A percentile compares a stretch with the other conserved stretches of the same genome.
phyloP scores from a whole-genome alignment of 2,797 vertebrate species.

The Lutjanus argentimaculatus region DNA sequence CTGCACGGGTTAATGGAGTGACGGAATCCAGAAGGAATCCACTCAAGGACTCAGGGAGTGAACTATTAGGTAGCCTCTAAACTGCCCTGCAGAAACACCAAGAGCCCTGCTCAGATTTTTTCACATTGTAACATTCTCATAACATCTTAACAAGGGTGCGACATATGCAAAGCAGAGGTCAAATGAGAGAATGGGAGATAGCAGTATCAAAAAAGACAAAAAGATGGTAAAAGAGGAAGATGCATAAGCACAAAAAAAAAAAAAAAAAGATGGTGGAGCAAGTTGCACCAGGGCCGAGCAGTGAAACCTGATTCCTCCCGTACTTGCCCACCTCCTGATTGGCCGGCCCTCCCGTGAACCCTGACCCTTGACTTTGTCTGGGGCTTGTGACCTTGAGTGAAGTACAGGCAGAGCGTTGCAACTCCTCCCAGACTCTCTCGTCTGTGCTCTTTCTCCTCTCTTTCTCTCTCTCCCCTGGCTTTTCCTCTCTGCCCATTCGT shows the following conservation, averaged over 20 bases:
- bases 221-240: constrained; percentile 16
- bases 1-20: constrained; percentile 77
- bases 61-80: constrained; percentile 74
- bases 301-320: constrained; percentile 79
- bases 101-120: constrained; percentile 27
- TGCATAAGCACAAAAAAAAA: no score
- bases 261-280: background rate
- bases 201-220: background rate
- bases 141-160: constrained; percentile 14
- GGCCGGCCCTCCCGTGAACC: constrained; percentile 91
- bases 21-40: constrained; percentile 82
- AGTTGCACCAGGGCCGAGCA: background rate
- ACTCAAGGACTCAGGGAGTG: constrained; percentile 75
- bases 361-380: constrained; percentile 93
- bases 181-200: constrained; percentile 4
- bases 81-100: constrained; percentile 62
- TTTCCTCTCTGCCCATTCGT: constrained; percentile 65
- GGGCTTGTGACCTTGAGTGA: constrained; percentile 85
- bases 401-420: constrained; percentile 74
- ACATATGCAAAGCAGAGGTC: background rate
- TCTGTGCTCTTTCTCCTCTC: constrained; percentile 30
- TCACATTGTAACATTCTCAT: constrained; percentile 1
- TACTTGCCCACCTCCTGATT: constrained; percentile 75
- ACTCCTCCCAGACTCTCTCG: constrained; percentile 56
- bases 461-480: constrained; percentile 33